Conservation (phyloP, 2,797 vertebrate species). For the Periparus ater region DNA sequence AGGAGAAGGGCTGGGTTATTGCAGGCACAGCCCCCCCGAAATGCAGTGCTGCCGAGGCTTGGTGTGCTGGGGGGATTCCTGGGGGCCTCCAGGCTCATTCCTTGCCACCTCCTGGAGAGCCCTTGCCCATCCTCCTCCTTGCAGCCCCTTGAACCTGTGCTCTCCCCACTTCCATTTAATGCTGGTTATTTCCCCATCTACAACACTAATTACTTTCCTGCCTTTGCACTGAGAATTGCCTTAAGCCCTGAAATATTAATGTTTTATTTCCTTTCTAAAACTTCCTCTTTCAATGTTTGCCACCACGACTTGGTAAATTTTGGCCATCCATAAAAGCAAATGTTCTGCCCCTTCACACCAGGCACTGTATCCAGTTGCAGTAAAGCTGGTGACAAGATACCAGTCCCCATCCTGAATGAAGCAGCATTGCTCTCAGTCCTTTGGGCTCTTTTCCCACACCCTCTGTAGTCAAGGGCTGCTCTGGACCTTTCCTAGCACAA, state of each 20-base stretch:
- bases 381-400: background rate
- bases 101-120: background rate
- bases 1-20: background rate
- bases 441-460: background rate
- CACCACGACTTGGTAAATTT: background rate
- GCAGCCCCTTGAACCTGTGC: fast-evolving
- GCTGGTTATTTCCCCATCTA: background rate
- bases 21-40: background rate
- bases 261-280: slow-evolving; percentile 32
- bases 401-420: fast-evolving
- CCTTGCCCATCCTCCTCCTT: background rate
- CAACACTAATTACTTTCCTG: slow-evolving; percentile 15
- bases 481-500: background rate
- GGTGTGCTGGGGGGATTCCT: background rate
- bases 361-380: fast-evolving
- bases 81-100: background rate
- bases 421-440: background rate
- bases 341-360: background rate
- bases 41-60: background rate
- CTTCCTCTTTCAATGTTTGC: slow-evolving; percentile 28
- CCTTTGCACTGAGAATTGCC: background rate
- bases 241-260: background rate
- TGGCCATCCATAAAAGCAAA: slow-evolving; percentile 7
- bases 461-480: background rate
- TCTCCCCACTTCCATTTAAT: background rate